These are phyloP conservation scores for Neofelis nebulosa DNA, from an alignment of 2,113 vertebrate genomes.

Conservation along the genomic window DNA sequence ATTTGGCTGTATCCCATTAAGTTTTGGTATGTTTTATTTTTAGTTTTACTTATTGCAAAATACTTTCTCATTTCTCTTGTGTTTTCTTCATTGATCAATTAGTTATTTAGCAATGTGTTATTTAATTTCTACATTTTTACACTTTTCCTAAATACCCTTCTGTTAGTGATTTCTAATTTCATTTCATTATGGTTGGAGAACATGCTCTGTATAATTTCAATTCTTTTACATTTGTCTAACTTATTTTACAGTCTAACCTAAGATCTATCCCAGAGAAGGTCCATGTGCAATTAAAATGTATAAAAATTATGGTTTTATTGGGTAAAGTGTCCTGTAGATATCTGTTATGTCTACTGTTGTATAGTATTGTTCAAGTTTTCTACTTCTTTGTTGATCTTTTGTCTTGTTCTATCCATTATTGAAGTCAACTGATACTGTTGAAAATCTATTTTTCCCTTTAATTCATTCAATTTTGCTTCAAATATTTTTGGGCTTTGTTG, in stretches of 20 bases:
- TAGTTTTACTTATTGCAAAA: background rate
- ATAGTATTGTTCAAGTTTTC: background rate
- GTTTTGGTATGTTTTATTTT: background rate
- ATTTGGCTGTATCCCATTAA: background rate
- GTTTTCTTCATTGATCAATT: background rate
- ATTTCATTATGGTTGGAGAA: background rate
- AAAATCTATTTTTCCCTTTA: background rate
- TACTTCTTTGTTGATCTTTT: background rate
- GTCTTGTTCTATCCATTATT: background rate
- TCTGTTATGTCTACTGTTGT: background rate
- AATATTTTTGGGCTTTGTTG: background rate
- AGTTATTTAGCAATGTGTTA: background rate
- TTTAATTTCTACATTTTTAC: background rate
- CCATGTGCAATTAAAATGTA: background rate
- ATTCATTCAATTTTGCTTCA: background rate
- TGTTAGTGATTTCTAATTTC: background rate
- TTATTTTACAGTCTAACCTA: background rate
- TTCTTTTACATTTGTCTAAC: background rate
- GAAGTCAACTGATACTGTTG: background rate
- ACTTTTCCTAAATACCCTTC: background rate
- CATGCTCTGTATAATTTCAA: background rate
- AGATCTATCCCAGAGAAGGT: background rate
- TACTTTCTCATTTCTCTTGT: background rate
- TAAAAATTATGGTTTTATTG: background rate
- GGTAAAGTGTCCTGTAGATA: background rate